Evolutionary conservation across 1,140 invertebrate genomes (phyloP).

Genomic region (Gonatopus flavifemur): DNA sequence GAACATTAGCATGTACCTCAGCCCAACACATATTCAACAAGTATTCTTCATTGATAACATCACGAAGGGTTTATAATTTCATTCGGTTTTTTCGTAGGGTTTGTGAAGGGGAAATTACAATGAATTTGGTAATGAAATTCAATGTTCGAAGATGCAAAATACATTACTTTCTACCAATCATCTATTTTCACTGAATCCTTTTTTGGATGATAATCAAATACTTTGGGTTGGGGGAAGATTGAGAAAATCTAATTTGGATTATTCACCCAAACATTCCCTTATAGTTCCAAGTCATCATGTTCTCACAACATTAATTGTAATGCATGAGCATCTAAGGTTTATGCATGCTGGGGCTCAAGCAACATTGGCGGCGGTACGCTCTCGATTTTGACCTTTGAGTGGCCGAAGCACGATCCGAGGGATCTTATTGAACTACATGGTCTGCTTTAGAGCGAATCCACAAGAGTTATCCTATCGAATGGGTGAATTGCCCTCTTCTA

Average conservation of each 20-base stretch:
- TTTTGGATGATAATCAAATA: not conserved
- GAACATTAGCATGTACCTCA: too few species aligned
- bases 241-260: not conserved
- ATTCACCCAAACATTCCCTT: not conserved
- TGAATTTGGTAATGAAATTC: too few species aligned
- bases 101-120: too few species aligned
- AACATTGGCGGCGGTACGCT: conserved; percentile 14
- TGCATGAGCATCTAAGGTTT: conserved; percentile 2
- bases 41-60: too few species aligned
- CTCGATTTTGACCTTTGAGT: conserved; percentile 26
- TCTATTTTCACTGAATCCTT: too few species aligned
- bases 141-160: too few species aligned
- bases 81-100: too few species aligned
- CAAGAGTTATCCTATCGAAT: conserved; percentile 27
- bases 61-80: too few species aligned
- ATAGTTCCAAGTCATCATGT: not conserved
- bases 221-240: conserved; percentile 1
- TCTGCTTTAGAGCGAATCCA: conserved; percentile 15
- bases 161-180: too few species aligned
- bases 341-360: conserved; percentile 19
- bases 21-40: too few species aligned
- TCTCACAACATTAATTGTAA: not conserved
- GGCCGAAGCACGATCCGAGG: too few species aligned
- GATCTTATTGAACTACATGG: conserved; percentile 27
- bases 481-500: conserved; percentile 45